Evolutionary conservation across 2,797 vertebrate genomes (phyloP), one percentile per base, ranked within the genome.

Genomic region (Labroides dimidiatus): DNA sequence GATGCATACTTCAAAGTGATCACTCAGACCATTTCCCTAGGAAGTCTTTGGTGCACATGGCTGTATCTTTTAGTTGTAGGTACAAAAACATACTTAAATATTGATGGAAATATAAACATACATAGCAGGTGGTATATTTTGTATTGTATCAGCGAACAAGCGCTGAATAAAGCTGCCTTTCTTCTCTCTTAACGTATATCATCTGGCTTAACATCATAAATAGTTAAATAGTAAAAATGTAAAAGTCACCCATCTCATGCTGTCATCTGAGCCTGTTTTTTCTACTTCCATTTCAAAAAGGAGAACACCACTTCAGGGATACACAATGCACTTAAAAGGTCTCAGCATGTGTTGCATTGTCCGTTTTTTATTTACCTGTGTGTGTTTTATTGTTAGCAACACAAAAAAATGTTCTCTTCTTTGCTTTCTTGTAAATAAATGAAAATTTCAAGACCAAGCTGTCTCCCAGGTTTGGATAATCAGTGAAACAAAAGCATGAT

Each of bases 301-400:
- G 23, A 42, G 23, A 68, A 47, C 54, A 75, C 73, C 82, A 90
- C 84, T 89, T 90, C 50, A 85, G 89, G 84, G 85, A 88, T 56
- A 78, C 84, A 80, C 87, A 78, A 68, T 72, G 85, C 86, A 85
- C 84, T 87, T 85, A 81, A 51, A 69, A 59, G 48, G 50, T 45
- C 54, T 23, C 19, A 19, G 51, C 70, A 74, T 72, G 64, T 64
- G 66, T 71, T 69, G 19, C 21, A 45, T 36, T 62, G 49, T 64
- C 49, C 58, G 59, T 72, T 51, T 79, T 59, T 82, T 80, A 64
- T 72, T 72, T 70, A 64, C 55, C 52, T 75, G 51, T 50, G 45
- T 69, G 53, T 77, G 37, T 54, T 75, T 57, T 60, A 63, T 54
- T 47, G 62, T 64, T 42, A 37, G 19, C 12, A 58, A 75, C 57